Evolutionary conservation across 2,113 vertebrate genomes (phyloP).

Genomic region (Oryzias javanicus): DNA sequence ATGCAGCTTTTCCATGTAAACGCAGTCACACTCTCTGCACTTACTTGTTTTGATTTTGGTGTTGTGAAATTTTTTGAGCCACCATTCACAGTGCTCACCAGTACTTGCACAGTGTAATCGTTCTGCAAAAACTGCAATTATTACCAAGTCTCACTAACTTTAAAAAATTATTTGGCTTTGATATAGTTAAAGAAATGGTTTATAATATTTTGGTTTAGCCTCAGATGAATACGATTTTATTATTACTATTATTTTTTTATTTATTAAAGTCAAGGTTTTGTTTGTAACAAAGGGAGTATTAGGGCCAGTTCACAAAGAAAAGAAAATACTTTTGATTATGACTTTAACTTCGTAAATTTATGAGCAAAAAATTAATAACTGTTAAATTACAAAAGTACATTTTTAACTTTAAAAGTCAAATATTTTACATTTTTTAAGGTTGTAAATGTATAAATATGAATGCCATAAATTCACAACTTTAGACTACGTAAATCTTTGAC

Average conservation of each 20-base stretch:
- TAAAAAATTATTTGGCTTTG: constrained; percentile 14
- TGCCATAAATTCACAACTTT: no score
- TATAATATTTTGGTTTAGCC: constrained; percentile 28
- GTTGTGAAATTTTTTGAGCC: constrained; percentile 55
- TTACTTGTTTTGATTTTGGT: constrained; percentile 60
- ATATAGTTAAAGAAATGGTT: constrained; percentile 7
- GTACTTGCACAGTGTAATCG: constrained; percentile 53
- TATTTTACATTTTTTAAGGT: no score
- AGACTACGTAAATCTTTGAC: no score
- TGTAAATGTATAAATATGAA: no score
- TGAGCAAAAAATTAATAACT: no score
- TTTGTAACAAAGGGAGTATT: not conserved
- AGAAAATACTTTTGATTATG: no score
- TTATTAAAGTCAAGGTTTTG: not conserved
- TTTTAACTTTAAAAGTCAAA: no score
- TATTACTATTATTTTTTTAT: not conserved
- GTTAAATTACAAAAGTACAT: no score
- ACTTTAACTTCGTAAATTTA: no score
- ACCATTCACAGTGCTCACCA: constrained; percentile 50
- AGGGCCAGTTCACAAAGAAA: no score
- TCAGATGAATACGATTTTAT: constrained; percentile 38
- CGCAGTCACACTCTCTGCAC: constrained; percentile 56
- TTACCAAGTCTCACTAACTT: constrained; percentile 20
- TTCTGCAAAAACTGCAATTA: constrained; percentile 47
- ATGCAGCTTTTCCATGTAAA: constrained; percentile 65